Evolutionary conservation across 2,797 vertebrate species (phyloP), one percentile per base, ranked within the genome.

Genomic region (Phataginus tricuspis): DNA sequence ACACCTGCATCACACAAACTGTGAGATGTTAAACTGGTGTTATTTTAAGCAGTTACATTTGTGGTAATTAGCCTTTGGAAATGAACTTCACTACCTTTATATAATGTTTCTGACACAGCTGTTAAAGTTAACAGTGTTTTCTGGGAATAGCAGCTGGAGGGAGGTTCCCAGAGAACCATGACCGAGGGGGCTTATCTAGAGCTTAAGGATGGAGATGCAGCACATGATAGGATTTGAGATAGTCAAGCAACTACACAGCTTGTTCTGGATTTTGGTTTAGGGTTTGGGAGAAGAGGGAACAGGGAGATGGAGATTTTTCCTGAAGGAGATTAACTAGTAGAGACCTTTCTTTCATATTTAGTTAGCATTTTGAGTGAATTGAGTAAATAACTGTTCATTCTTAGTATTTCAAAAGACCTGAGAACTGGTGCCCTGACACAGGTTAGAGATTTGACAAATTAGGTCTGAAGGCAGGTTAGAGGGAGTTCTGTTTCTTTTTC

Each of bases 311-410:
- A 91, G 37, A 72, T 72, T 75, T 93, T 83, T 83, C 19, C 63
- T 78, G 42, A 87, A 51, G 57, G 72, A 93, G 14, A 75, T 75
- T 55, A 69, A 39, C 27, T 74, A 82, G 19, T 78, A 88, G 53
- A 93, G 23, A 51, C 39, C 12, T 61, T 72, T 61, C 27, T 55
- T 83, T 39, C n/a, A 34, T 31, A 59, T 66, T n/a, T n/a, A n/a
- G n/a, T 78, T 78, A 94, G 8, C 14, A 88, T 72, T 69, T 63
- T 96, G 10, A 66, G 45, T 93, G 63, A n/a, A 63, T 12, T 94
- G 29, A 74, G 49, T 93, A 55, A 51, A 27, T 18, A 92, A 92
- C 37, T 72, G 6, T 42, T 37, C 18, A 45, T 61, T 15, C 53
- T 78, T n/a, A 51, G 34, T 84, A 77, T 88, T 84, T 83, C 61